Base-by-base conservation (phyloP, 2,797 vertebrate species). In the Melanotaenia pygmaea region DNA sequence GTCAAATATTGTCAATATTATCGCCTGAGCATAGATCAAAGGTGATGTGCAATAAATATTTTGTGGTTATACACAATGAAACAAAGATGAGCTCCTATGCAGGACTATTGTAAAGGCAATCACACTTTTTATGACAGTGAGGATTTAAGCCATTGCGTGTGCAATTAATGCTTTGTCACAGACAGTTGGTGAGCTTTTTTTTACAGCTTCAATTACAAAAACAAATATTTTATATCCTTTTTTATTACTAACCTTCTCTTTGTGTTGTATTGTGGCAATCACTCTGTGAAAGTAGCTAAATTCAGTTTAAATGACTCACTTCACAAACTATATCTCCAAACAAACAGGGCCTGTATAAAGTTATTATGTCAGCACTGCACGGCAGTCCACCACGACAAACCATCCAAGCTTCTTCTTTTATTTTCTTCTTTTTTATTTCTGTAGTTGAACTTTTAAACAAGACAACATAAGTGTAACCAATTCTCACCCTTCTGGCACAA, bases 1-100 rank as follows among this genome's bases (percentile, higher is more conserved):
- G 45, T 60, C 34, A 28, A 38, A 38, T 51, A 60, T 12, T 53
- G 34, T 50, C 66, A 68, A 68, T 68, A n/a, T 37, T 37, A 20
- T 30, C 14, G 59, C 26, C n/a, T 34, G n/a, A 59, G 30, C 66
- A 26, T 18, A 47, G 40, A 32, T 68, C 40, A 47, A 24, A 59
- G 13, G 28, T 67, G 28, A 26, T 22, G 22, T 45, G 40, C n/a
- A 37, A 38, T 13, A 12, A 13, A 40, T 7, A 40, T 60, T 14
- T 37, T 26, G 30, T 26, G 24, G 26, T 14, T 47, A 26, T 26
- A 45, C n/a, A 6, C 0, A 13, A n/a, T 35, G 13, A 35, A 68
- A 50, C 22, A 4, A 35, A 18, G n/a, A 32, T 69, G 30, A 35
- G 34, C 13, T 59, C 45, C 18, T 35, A 4, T 22, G 35, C 10